A percentile compares a stretch with the other conserved stretches of the same genome.
phyloP scores from a whole-genome alignment of 2,797 vertebrate species.

The Leucoraja ocellata region DNA sequence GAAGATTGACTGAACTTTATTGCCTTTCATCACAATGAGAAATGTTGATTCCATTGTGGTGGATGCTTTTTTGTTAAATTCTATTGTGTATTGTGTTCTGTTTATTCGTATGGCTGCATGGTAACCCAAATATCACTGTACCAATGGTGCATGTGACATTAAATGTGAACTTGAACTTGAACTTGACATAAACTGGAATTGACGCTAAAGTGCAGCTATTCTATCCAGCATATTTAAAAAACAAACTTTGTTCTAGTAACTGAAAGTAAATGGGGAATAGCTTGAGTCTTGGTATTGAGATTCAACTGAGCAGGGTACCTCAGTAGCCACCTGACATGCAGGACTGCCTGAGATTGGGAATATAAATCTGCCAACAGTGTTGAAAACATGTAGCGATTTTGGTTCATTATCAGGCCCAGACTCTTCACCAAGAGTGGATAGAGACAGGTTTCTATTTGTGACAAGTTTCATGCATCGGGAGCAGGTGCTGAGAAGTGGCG shows the following conservation, averaged over 20 bases:
- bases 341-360: neutral
- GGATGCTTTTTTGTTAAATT: no score
- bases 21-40: no score
- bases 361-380: neutral
- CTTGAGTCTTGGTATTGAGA: neutral
- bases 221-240: neutral
- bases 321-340: neutral
- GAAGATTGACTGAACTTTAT: no score
- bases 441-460: neutral
- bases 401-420: neutral
- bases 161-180: no score
- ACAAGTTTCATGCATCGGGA: neutral
- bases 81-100: no score
- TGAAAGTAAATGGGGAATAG: no score
- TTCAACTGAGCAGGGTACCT: neutral
- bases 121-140: no score
- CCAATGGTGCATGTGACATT: no score
- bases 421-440: no score
- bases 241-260: neutral
- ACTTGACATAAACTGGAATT: neutral
- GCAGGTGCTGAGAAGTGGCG: neutral
- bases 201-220: neutral
- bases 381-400: neutral
- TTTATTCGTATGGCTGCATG: no score
- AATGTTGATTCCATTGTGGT: no score